Evolutionary conservation across 2,888 invertebrate species (phyloP), one percentile per base, ranked within the genome.

Genomic region (Beris morrisii): DNA sequence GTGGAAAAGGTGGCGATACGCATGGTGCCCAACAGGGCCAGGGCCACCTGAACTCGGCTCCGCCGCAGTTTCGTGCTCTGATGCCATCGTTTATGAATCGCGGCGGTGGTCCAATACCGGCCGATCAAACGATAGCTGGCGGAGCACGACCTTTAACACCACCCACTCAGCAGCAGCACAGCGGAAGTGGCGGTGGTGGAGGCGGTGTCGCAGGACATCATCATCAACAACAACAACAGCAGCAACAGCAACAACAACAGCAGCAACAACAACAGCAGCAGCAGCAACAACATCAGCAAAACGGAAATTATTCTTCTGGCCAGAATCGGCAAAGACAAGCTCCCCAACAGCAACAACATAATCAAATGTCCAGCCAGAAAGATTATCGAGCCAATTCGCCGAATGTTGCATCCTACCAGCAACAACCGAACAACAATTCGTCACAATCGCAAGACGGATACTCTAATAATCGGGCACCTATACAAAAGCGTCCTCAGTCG

Each of bases 81-180:
- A 86, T 92, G 83, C 91, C 92, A 74, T 86, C 88, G 74, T 92
- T 92, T 83, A 90, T 91, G 80, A 78, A 78, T 69, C 79, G 80
- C 56, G 74, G 76, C 43, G 77, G 75, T 77, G 22, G 48, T 63
- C 52, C 56, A 31, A 38, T 31, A 4, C 13, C 43, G 22, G 13
- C 38, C 3, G 68, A 48, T 7, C 52, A 43, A 32, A n/a, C 43
- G 43, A 58, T 44, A 31, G 22, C 46, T 12, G 32, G 52, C 50
- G 69, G 52, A 63, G 67, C 70, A 56, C 63, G 71, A 22, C 72
- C 72, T 28, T 54, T 71, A 64, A 72, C 73, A 66, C 75, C 71
- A 70, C 76, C 73, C 59, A 75, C 72, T 69, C 78, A 77, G 73
- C 77, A 77, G 69, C 70, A 72, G 67, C 70, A 71, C 70, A 64